Conservation (phyloP, 2,113 vertebrate species). For the Clarias magur region DNA sequence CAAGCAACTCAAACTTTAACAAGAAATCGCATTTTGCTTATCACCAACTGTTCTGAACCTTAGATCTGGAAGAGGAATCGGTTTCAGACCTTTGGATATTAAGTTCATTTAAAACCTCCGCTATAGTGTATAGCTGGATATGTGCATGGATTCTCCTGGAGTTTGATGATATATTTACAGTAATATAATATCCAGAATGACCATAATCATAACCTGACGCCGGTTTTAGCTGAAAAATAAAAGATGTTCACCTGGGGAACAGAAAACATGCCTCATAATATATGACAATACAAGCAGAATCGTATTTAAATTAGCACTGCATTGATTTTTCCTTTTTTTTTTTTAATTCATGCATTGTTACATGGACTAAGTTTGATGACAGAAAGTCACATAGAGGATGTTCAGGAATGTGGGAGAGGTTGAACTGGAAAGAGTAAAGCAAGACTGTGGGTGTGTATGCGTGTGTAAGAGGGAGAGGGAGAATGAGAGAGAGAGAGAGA, state of each 20-base stretch:
- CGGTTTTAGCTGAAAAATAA: background rate
- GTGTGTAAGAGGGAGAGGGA: background rate
- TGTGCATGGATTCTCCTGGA: no score
- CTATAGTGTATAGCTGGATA: no score
- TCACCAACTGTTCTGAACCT: no score
- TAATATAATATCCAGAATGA: no score
- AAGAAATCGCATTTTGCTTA: no score
- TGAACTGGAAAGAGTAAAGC: background rate
- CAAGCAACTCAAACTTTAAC: no score
- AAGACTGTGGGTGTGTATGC: background rate
- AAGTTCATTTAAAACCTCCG: no score
- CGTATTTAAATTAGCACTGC: background rate
- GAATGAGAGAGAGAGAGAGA: slow-evolving; percentile 12
- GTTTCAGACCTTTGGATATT: no score
- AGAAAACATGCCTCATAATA: background rate
- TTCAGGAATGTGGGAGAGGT: slow-evolving; percentile 3
- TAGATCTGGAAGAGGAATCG: no score
- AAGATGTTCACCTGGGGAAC: background rate
- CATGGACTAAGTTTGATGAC: background rate
- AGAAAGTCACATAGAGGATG: slow-evolving; percentile 8
- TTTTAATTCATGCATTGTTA: background rate
- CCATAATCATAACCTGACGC: background rate
- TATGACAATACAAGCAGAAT: background rate
- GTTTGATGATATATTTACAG: no score
- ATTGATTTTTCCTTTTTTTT: background rate